A percentile compares a stretch with the other conserved stretches of the same genome.
phyloP scores from a whole-genome alignment of 2,113 vertebrate species.

The Elephas maximus region DNA sequence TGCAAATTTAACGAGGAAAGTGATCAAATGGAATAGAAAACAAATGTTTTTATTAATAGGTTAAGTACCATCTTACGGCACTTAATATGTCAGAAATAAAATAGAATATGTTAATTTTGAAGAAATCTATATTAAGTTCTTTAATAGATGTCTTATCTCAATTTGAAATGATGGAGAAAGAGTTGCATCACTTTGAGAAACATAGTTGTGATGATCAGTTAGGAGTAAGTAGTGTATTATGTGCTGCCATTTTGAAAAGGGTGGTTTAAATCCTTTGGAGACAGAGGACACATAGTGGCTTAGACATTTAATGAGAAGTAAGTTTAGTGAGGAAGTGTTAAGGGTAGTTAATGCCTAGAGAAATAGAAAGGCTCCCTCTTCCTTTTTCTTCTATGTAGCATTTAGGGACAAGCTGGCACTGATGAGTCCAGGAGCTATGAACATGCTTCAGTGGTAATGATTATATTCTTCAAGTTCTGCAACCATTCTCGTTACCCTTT shows the following conservation, averaged over 20 bases:
- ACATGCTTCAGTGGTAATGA: background rate
- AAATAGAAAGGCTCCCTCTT: background rate
- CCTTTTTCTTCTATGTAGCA: background rate
- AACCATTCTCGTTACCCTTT: background rate
- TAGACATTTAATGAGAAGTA: background rate
- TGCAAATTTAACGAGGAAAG: background rate
- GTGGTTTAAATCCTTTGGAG: background rate
- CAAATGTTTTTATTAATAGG: slow-evolving; percentile 7
- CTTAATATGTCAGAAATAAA: slow-evolving; percentile 23
- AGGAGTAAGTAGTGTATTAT: accelerated
- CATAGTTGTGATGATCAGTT: background rate
- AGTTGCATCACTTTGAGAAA: background rate
- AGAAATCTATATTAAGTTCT: background rate
- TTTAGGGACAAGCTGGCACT: background rate
- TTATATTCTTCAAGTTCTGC: background rate
- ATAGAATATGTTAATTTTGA: background rate
- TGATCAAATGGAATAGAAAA: background rate
- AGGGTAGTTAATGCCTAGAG: background rate
- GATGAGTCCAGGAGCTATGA: background rate
- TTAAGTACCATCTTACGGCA: background rate
- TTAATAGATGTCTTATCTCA: background rate
- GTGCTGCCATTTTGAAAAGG: background rate
- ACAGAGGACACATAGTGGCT: background rate
- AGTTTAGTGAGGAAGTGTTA: background rate
- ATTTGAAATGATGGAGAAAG: background rate